Evolutionary conservation across 2,888 invertebrate species (phyloP), one percentile per base, ranked within the genome.

Genomic region (Thymelicus sylvestris): DNA sequence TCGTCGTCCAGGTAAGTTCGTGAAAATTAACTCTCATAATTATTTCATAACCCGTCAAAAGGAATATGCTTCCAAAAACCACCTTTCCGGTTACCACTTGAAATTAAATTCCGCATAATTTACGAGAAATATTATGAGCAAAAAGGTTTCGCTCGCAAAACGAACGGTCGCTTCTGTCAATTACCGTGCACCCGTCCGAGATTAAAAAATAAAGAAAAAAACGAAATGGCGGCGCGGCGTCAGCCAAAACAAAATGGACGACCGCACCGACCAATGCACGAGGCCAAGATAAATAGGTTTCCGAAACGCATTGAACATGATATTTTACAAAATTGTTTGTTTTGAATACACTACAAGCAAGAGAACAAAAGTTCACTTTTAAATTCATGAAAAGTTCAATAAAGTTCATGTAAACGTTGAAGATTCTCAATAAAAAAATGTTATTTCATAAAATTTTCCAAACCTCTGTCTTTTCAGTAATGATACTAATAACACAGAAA

Each of bases 151-250:
- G 60, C 65, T 70, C 70, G 60, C 70, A 70, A 70, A 65, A 65
- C 65, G 70, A 70, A 70, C 70, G 70, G 70, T 65, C 44, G 70
- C 65, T 65, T 70, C 70, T 70, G 70, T 70, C 70, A 70, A 70
- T 70, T 70, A 70, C 69, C 70, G 70, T 65, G 65, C 70, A 70
- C 60, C 70, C 70, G 65, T 60, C 65, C 60, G 60, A 65, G 70
- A 69, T 69, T 67, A 69, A 64, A 70, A 70, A 69, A 59, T 50
- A 61, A 67, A 62, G 15, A 59, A 69, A 64, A 38, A 64, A 70
- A 70, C 64, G 65, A 70, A 50, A 70, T 70, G 69, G 64, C 52
- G 52, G 62, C 59, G 64, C 64, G 59, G 48, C 64, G 60, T 60
- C 60, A 65, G 65, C 64, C 65, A 60, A 65, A 70, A 70, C 65